These are phyloP conservation scores for Porites lutea DNA, from an alignment of 64 coral and sea anemone species.

Conservation along the genomic window DNA sequence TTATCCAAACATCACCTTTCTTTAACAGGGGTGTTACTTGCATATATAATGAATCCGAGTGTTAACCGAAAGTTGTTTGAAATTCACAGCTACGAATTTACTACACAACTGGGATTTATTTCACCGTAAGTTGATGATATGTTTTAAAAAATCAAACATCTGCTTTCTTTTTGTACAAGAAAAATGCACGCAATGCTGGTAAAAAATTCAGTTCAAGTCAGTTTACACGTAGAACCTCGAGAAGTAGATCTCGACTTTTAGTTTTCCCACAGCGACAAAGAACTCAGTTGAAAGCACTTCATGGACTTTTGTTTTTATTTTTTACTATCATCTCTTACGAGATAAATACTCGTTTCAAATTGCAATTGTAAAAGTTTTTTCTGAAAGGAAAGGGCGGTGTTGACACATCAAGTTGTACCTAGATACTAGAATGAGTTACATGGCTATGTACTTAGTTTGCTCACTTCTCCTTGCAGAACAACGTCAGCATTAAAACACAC, in stretches of 20 bases:
- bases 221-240: too few relatives aligned
- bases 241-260: too few relatives aligned
- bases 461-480: conserved; percentile 46
- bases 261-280: too few relatives aligned
- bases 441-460: background rate
- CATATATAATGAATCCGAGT: too few relatives aligned
- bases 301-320: background rate
- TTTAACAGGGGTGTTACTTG: too few relatives aligned
- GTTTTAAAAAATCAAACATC: background rate
- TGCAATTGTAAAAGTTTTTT: background rate
- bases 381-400: background rate
- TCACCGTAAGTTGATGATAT: background rate
- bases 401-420: too few relatives aligned
- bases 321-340: background rate
- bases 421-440: too few relatives aligned
- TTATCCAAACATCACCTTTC: too few relatives aligned
- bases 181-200: background rate
- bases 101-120: too few relatives aligned
- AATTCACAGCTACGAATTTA: too few relatives aligned
- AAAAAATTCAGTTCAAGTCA: background rate
- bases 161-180: background rate
- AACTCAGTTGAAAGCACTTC: background rate
- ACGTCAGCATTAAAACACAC: conserved; percentile 61
- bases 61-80: too few relatives aligned
- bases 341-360: background rate